Conservation (phyloP, 2,888 invertebrate genomes). For the Athalia cordata region DNA sequence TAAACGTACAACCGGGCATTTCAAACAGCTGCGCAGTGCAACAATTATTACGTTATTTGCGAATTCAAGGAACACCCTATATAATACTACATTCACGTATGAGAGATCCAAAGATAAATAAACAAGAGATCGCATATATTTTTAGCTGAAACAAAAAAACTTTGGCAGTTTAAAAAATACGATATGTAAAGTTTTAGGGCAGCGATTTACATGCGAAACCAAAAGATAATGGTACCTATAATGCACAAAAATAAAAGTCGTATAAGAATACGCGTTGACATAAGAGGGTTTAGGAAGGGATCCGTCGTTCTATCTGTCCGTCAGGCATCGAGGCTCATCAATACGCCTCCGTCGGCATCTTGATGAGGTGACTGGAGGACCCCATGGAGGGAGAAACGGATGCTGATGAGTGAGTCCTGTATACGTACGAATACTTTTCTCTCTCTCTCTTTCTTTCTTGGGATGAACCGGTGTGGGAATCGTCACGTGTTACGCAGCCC, state of each 20-base stretch:
- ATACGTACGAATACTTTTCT: constrained; percentile 13
- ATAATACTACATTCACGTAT: too few species aligned
- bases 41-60: too few species aligned
- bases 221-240: background rate
- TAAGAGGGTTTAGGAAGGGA: constrained; percentile 15
- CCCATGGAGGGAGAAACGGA: constrained; percentile 29
- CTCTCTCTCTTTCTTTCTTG: too few species aligned
- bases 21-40: constrained; percentile 9
- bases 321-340: constrained; percentile 46
- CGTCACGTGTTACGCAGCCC: constrained; percentile 40
- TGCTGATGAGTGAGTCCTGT: constrained; percentile 40
- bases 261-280: constrained; percentile 34
- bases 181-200: too few species aligned
- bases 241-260: background rate
- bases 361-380: constrained; percentile 44
- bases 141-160: too few species aligned
- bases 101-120: too few species aligned
- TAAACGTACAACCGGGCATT: background rate
- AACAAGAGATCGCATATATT: too few species aligned
- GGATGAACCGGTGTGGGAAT: constrained; percentile 26
- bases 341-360: constrained; percentile 45
- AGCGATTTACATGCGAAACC: background rate
- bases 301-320: constrained; percentile 38
- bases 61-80: too few species aligned
- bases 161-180: too few species aligned